Evolutionary conservation across 2,113 vertebrate species (phyloP).

Genomic region (Phaethon lepturus): DNA sequence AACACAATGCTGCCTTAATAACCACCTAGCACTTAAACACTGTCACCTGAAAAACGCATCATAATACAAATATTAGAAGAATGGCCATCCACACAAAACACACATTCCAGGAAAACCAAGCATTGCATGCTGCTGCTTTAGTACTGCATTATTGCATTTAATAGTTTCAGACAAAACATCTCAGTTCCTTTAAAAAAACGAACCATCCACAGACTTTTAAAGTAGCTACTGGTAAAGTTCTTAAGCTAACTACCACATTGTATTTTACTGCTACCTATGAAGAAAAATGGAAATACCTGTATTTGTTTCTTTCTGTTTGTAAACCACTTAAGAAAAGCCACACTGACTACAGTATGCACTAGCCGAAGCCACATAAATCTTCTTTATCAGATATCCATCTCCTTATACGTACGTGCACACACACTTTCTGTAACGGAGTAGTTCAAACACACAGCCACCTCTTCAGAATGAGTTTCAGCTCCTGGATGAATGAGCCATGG

Average conservation of each 20-base stretch:
- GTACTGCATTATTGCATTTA: not conserved
- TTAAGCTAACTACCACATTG: not conserved
- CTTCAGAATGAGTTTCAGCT: not conserved
- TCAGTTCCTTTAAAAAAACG: not conserved
- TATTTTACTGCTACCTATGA: not conserved
- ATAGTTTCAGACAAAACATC: not conserved
- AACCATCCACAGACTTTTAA: not conserved
- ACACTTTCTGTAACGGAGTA: not conserved
- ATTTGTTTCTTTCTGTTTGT: not conserved
- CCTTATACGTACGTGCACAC: not conserved
- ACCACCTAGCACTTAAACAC: not conserved
- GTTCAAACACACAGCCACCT: not conserved
- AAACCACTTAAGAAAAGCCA: slow-evolving; percentile 2
- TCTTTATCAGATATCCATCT: not conserved
- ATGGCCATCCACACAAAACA: not conserved
- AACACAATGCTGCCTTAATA: not conserved
- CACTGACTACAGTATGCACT: not conserved
- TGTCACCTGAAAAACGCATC: not conserved
- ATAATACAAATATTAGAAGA: not conserved
- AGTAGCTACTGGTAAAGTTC: not conserved
- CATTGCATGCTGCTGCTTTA: not conserved
- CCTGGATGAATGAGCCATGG: not conserved
- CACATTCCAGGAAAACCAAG: not conserved
- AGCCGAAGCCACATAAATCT: not conserved
- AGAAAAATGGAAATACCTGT: not conserved